Evolutionary conservation across 2,888 invertebrate genomes (phyloP), one percentile per base, ranked within the genome.

Genomic region (Synergus japonicus): DNA sequence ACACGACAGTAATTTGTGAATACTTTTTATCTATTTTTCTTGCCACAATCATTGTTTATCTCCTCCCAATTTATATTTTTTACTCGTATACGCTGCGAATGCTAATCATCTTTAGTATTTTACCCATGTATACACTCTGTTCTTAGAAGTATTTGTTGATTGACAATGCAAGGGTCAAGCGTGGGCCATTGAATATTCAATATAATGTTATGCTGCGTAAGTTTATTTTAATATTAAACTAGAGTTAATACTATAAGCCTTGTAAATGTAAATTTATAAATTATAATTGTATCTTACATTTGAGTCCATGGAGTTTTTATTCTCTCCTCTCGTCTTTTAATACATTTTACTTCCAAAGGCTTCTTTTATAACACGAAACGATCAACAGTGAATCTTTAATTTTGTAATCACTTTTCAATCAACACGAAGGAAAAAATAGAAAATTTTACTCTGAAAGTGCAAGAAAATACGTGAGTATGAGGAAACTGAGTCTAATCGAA

Each of bases 261-360:
- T 91, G 91, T 90, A 90, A 89, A 91, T 91, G 90, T 91, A 90
- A 90, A 90, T 91, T 90, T 89, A 91, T 90, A 91, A 91, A 91
- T 90, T 89, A 89, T 90, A 89, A 89, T 88, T 89, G 89, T 91
- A 91, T 84, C 89, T 90, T 89, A 88, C 86, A 87, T 88, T 87
- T 87, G 86, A 85, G 82, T 84, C 77, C 76, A 81, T 64, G 79
- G 69, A 65, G 65, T 60, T 63, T 80, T 69, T 76, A 13, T 73
- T 66, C 9, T 43, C n/a, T n/a, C n/a, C 9, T n/a, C 10, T 9
- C 10, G 1, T 43, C n/a, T n/a, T 41, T 54, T 12, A 15, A 37
- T 37, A 46, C 2, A 29, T 46, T 76, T 60, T 64, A 54, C 76
- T 46, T 13, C 4, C 43, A 9, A 44, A 69, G 44, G 22, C 46